Percentiles rank a stretch among this genome's conserved stretches.
phyloP scores from a whole-genome alignment of 53 echinoderm and acorn worm species.

The Actinopyga echinites region DNA sequence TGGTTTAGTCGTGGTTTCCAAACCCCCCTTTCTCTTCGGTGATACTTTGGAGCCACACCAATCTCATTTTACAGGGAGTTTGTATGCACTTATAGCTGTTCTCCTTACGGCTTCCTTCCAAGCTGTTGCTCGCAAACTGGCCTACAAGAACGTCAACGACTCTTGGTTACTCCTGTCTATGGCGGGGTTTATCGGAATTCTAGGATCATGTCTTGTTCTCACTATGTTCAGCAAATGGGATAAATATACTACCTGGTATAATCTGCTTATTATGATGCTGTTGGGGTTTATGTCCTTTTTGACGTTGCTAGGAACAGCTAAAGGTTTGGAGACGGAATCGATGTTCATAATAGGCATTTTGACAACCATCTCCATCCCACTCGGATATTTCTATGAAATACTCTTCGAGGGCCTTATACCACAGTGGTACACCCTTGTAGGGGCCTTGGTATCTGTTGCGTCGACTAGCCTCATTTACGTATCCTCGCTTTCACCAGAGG shows the following conservation, averaged over 20 bases:
- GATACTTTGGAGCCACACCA: too few species aligned
- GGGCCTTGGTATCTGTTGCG: background rate
- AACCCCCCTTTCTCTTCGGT: constrained; percentile 12
- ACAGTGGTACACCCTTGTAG: constrained; percentile 10
- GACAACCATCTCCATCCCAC: constrained; percentile 7
- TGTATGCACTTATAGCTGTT: background rate
- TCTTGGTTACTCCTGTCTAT: background rate
- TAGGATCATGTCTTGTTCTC: background rate
- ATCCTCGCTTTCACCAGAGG: background rate
- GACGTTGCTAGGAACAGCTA: constrained; percentile 1
- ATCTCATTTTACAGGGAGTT: too few species aligned
- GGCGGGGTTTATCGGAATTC: background rate
- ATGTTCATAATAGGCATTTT: constrained; percentile 28
- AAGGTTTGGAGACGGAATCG: constrained; percentile 23
- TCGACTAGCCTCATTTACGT: constrained; percentile 4
- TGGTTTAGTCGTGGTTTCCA: constrained; percentile 17
- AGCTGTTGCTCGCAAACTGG: constrained; percentile 15
- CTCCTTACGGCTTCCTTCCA: constrained; percentile 5
- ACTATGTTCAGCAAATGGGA: background rate
- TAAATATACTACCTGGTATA: background rate
- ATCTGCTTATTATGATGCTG: background rate
- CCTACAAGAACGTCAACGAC: background rate
- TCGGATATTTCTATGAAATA: constrained; percentile 17
- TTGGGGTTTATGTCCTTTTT: background rate
- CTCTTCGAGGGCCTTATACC: background rate